phyloP scores from a whole-genome alignment of 2,888 invertebrate genomes.

The Agrotis puta region DNA sequence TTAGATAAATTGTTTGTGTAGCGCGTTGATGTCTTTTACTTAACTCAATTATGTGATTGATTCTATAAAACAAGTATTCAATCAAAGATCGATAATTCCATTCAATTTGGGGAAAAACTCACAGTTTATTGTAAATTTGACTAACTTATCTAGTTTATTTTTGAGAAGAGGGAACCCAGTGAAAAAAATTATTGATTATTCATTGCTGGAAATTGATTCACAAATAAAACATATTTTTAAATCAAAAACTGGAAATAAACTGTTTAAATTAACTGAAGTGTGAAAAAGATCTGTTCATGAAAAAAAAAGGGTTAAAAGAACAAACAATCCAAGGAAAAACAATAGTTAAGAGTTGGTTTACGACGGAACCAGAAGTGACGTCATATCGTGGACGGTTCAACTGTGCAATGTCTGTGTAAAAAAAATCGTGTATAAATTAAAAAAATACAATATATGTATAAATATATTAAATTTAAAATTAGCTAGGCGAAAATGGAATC shows the following conservation, averaged over 20 bases:
- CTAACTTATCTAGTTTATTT: not conserved
- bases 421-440: slow-evolving; percentile 85
- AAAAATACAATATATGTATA: slow-evolving; percentile 66
- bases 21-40: slow-evolving; percentile 89
- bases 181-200: slow-evolving; percentile 14
- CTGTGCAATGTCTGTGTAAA: slow-evolving; percentile 89
- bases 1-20: slow-evolving; percentile 79
- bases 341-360: slow-evolving; percentile 74
- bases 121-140: not conserved
- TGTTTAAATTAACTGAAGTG: not conserved
- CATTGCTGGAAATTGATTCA: not conserved
- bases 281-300: not conserved
- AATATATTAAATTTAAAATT: slow-evolving; percentile 71
- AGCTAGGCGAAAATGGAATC: slow-evolving; percentile 89
- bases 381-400: slow-evolving; percentile 86
- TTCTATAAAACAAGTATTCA: not conserved
- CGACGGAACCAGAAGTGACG: slow-evolving; percentile 71
- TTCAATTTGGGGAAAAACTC: not conserved
- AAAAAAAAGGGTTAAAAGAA: slow-evolving; percentile 2
- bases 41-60: slow-evolving; percentile 42
- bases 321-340: slow-evolving; percentile 14
- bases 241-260: not conserved
- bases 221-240: not conserved
- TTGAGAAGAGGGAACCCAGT: slow-evolving; percentile 13
- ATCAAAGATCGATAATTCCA: not conserved